Evolutionary conservation across 23 tunicate genomes (phyloP).

Genomic region (Botrylloides violaceus): DNA sequence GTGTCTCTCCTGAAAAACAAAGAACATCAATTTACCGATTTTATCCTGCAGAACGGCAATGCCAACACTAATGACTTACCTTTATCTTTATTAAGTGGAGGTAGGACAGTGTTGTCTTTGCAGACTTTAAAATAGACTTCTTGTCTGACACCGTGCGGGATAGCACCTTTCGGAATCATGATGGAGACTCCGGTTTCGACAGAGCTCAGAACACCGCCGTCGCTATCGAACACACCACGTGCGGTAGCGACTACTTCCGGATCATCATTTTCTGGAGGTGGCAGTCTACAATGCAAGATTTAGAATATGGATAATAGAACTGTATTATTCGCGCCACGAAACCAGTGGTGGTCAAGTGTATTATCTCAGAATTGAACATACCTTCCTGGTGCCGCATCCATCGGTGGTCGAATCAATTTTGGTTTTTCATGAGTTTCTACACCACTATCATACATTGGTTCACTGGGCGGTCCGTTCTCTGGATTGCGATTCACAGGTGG

Average conservation of each 20-base stretch:
- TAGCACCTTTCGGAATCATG: conserved; percentile 94
- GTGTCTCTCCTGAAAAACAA: conserved; percentile 79
- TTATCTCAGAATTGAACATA: no score
- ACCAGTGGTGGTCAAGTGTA: no score
- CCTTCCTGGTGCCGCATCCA: conserved; percentile 33
- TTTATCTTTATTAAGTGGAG: conserved; percentile 81
- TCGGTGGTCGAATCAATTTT: conserved; percentile 36
- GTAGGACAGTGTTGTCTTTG: conserved; percentile 89
- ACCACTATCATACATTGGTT: conserved; percentile 92
- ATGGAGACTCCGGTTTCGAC: conserved; percentile 97
- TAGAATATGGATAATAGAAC: no score
- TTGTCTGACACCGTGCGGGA: conserved; percentile 71
- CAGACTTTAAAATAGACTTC: conserved; percentile 92
- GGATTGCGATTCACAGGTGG: neutral
- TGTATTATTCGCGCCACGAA: no score
- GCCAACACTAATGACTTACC: no score
- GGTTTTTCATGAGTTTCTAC: conserved; percentile 87
- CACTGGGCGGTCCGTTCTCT: conserved; percentile 53
- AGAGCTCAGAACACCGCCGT: conserved; percentile 89
- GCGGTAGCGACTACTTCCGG: conserved; percentile 93
- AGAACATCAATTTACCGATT: neutral
- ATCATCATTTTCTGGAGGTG: conserved; percentile 36
- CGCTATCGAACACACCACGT: conserved; percentile 83
- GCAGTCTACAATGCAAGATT: conserved; percentile 30
- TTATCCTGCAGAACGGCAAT: no score